phyloP scores from a whole-genome alignment of 2,888 invertebrate species.

The Phortica okadai region DNA sequence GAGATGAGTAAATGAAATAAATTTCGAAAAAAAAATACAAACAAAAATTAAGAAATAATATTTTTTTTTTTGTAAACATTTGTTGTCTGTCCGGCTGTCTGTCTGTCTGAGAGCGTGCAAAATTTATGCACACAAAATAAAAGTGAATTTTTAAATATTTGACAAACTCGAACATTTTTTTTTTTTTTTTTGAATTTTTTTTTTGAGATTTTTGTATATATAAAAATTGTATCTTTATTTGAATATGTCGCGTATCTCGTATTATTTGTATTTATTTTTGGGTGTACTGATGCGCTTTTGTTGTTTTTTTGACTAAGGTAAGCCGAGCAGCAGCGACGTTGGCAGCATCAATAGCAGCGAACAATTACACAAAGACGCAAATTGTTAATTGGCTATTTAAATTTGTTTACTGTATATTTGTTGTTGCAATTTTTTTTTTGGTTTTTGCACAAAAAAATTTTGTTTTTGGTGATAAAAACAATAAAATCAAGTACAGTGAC shows the following conservation, averaged over 20 bases:
- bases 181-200: background rate
- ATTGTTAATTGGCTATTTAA: slow-evolving; percentile 64
- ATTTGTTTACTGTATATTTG: slow-evolving; percentile 40
- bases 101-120: background rate
- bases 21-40: background rate
- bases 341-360: background rate
- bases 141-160: slow-evolving; percentile 29
- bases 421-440: background rate
- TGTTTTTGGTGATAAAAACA: background rate
- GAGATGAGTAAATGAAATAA: background rate
- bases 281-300: background rate
- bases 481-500: background rate
- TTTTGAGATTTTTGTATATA: background rate
- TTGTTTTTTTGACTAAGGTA: background rate
- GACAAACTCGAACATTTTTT: slow-evolving; percentile 1
- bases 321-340: background rate
- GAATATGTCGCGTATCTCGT: background rate
- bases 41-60: background rate
- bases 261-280: background rate
- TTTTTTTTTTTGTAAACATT: background rate
- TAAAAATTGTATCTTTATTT: slow-evolving; percentile 21
- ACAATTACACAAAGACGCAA: slow-evolving; percentile 51
- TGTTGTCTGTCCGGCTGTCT: background rate
- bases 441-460: background rate
- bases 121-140: slow-evolving; percentile 12